These are phyloP conservation scores for Drosophila planitibia DNA, from an alignment of 2,888 invertebrate species.

Conservation along the genomic window DNA sequence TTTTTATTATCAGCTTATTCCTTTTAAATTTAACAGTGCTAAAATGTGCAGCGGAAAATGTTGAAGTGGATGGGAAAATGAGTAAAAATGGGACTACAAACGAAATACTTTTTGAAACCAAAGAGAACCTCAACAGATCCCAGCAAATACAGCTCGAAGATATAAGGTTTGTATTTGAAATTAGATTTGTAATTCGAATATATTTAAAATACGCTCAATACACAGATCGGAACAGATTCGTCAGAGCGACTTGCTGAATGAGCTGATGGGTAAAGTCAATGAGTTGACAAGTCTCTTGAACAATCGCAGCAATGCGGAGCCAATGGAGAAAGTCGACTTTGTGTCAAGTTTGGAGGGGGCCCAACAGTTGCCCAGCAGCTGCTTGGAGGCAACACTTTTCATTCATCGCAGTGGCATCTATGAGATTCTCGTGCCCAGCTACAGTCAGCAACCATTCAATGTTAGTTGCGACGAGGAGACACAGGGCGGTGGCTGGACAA, in stretches of 20 bases:
- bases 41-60: background rate
- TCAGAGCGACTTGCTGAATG: background rate
- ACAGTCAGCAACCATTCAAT: constrained; percentile 87
- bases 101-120: background rate
- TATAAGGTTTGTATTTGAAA: constrained; percentile 18
- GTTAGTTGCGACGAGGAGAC: constrained; percentile 85
- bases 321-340: background rate
- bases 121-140: background rate
- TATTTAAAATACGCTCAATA: background rate
- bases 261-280: background rate
- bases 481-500: constrained; percentile 89
- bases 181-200: background rate
- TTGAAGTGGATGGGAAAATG: background rate
- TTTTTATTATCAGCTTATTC: background rate
- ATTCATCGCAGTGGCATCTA: constrained; percentile 82
- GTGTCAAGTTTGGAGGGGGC: background rate
- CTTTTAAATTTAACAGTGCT: background rate
- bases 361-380: constrained; percentile 49
- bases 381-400: constrained; percentile 60
- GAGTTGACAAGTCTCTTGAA: background rate
- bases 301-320: background rate
- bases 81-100: background rate
- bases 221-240: background rate
- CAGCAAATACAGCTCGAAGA: background rate
- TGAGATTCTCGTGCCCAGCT: constrained; percentile 84